Base-by-base conservation (phyloP, 2,113 vertebrate species). In the Setophaga coronata region DNA sequence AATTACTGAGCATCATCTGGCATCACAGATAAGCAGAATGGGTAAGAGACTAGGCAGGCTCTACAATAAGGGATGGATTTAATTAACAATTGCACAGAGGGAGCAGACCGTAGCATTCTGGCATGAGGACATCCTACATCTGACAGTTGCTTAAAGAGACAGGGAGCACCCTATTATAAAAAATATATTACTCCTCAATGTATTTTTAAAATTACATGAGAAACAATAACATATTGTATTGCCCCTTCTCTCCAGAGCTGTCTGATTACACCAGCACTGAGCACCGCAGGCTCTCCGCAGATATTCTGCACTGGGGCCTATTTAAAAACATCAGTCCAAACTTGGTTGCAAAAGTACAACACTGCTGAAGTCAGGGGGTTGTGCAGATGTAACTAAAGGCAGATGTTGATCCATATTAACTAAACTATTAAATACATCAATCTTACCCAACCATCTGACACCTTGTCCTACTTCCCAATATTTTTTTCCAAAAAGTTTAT, bases 1-100 rank as follows among this genome's bases (percentile, higher is more conserved):
- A 97, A 97, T 97, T 94, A 84, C 91, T 64, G 81, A 97, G 93
- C 89, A 95, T 96, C 96, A 93, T 96, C 96, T 95, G 95, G 85
- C 70, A 72, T 89, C 65, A 56, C 64, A 96, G 96, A 96, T 92
- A 97, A 95, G 96, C 85, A 92, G 61, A 95, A 89, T 8, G 88
- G 85, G 74, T 80, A 94, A 91, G 60, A 93, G 72, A 95, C 92
- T 78, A 96, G 91, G 79, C 95, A 94, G 88, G 82, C 80, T 92
- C 60, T 74, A 92, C 90, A 97, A 92, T 95, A 96, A 96, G 96
- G 88, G 76, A 96, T 95, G 85, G 93, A 96, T 95, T 96, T 95
- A 95, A 97, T 96, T 96, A 95, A 95, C 84, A 91, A 85, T 95
- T 93, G 88, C 93, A 90, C 86, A 93, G 92, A 93, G 95, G 96